These are phyloP conservation scores for Macrotrachela quadricornifera DNA, from an alignment of 1,140 invertebrate species.

Conservation along the genomic window DNA sequence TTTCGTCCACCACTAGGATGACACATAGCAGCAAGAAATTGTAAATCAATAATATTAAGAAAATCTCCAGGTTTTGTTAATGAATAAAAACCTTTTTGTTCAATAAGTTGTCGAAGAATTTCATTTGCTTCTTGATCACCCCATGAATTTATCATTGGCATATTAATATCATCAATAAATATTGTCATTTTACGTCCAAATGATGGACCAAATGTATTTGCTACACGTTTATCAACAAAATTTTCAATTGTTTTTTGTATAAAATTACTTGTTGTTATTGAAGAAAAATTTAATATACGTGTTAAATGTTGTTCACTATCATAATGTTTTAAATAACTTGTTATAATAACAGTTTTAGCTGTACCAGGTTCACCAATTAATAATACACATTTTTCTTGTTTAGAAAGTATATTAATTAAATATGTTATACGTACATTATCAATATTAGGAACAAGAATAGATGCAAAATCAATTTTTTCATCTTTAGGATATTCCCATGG, in stretches of 20 bases:
- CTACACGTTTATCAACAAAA: conserved; percentile 22
- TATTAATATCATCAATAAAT: conserved; percentile 31
- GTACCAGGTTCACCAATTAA: conserved; percentile 35
- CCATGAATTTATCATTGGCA: conserved; percentile 31
- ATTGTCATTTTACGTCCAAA: conserved; percentile 21
- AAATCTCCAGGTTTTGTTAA: conserved; percentile 49
- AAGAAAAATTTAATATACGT: conserved; percentile 29
- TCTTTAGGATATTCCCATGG: too few species aligned
- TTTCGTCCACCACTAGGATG: conserved; percentile 27
- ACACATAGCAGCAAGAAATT: conserved; percentile 26
- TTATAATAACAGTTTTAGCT: conserved; percentile 60
- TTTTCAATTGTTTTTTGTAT: conserved; percentile 32
- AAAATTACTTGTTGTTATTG: conserved; percentile 34
- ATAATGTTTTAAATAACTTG: conserved; percentile 45
- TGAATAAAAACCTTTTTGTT: conserved; percentile 51
- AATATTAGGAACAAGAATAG: conserved; percentile 34
- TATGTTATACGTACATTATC: conserved; percentile 32
- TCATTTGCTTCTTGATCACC: conserved; percentile 30
- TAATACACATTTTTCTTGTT: conserved; percentile 40
- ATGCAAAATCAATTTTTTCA: too few species aligned
- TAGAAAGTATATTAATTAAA: conserved; percentile 49
- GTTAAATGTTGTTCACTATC: conserved; percentile 43
- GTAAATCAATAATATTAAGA: conserved; percentile 43
- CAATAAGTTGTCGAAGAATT: conserved; percentile 27
- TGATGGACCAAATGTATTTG: conserved; percentile 23